Conservation (phyloP, 2,888 invertebrate species). For the Oligia fasciuncula region DNA sequence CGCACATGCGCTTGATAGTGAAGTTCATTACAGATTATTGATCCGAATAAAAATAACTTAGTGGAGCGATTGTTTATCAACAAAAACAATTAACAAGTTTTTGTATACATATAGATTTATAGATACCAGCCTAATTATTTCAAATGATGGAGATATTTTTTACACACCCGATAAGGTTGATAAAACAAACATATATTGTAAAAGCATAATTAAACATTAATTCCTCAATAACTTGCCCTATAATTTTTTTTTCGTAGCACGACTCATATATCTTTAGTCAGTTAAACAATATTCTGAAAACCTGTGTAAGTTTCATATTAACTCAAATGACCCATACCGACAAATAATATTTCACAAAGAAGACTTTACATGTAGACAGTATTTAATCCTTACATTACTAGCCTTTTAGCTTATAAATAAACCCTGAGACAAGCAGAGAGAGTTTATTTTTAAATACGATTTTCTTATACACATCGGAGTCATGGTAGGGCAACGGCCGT, state of each 20-base stretch:
- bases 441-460: slow-evolving; percentile 70
- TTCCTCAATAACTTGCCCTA: slow-evolving; percentile 22
- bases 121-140: slow-evolving; percentile 45
- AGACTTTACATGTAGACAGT: slow-evolving; percentile 20
- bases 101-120: slow-evolving; percentile 53
- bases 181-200: slow-evolving; percentile 11
- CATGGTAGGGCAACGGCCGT: slow-evolving; percentile 81
- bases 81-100: slow-evolving; percentile 59
- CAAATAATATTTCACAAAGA: slow-evolving; percentile 28
- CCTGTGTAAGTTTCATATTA: slow-evolving; percentile 33
- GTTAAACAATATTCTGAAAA: slow-evolving; percentile 58
- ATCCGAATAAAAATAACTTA: slow-evolving; percentile 71
- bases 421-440: slow-evolving; percentile 68
- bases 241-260: slow-evolving; percentile 3
- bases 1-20: slow-evolving; percentile 78
- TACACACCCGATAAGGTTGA: slow-evolving; percentile 16
- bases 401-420: slow-evolving; percentile 41
- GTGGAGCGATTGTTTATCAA: slow-evolving; percentile 63
- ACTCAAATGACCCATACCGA: slow-evolving; percentile 44
- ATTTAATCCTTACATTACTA: slow-evolving; percentile 34
- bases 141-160: slow-evolving; percentile 36
- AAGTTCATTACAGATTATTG: slow-evolving; percentile 80
- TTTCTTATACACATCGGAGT: slow-evolving; percentile 53
- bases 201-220: slow-evolving; percentile 14
- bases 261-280: slow-evolving; percentile 56